These are phyloP conservation scores for Crocidura indochinensis DNA, from an alignment of 2,797 vertebrate species.

Conservation along the genomic window DNA sequence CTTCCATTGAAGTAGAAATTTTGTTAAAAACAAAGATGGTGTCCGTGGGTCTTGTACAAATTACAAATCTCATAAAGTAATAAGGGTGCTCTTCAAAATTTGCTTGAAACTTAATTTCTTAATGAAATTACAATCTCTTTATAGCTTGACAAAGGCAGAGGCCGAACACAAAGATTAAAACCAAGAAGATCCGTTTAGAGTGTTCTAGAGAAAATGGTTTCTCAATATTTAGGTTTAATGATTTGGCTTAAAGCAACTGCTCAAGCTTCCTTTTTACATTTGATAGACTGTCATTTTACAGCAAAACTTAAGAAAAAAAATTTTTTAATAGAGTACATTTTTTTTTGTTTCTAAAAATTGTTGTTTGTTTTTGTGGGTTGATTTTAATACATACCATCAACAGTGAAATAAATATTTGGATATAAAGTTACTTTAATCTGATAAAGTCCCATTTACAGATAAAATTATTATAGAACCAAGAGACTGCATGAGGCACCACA, in stretches of 20 bases:
- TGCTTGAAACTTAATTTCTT: slow-evolving; percentile 70
- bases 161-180: slow-evolving; percentile 58
- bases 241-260: slow-evolving; percentile 59
- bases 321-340: slow-evolving; percentile 24
- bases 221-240: slow-evolving; percentile 52
- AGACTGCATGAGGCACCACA: slow-evolving; percentile 11
- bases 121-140: slow-evolving; percentile 65
- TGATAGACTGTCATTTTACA: slow-evolving; percentile 31
- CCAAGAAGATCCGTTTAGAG: not conserved
- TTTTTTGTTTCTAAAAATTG: slow-evolving; percentile 56
- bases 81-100: slow-evolving; percentile 74
- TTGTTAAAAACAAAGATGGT: slow-evolving; percentile 71
- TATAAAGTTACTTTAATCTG: slow-evolving; percentile 54
- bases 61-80: slow-evolving; percentile 71
- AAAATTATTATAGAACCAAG: slow-evolving; percentile 67
- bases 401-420: slow-evolving; percentile 24
- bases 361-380: slow-evolving; percentile 50
- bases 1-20: slow-evolving; percentile 62
- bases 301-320: slow-evolving; percentile 52
- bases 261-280: slow-evolving; percentile 58
- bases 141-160: slow-evolving; percentile 63
- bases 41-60: slow-evolving; percentile 55
- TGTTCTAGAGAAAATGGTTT: slow-evolving; percentile 57
- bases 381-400: slow-evolving; percentile 47
- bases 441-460: slow-evolving; percentile 31